These are phyloP conservation scores for Esox niger DNA, from an alignment of 2,113 vertebrate species.

Conservation along the genomic window DNA sequence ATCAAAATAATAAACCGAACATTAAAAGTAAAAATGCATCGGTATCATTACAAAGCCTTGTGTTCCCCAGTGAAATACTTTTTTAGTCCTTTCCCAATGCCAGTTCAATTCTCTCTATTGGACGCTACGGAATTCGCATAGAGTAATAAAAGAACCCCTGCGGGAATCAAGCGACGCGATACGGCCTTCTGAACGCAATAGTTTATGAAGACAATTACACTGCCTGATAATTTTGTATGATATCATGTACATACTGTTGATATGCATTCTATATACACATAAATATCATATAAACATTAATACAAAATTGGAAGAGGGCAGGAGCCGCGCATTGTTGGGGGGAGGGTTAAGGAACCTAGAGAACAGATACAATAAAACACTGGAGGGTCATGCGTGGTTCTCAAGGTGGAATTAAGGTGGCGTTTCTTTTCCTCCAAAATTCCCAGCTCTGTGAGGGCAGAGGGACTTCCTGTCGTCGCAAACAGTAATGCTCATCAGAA, in stretches of 20 bases:
- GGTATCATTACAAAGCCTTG: conserved; percentile 54
- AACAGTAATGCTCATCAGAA: not conserved
- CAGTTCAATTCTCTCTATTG: conserved; percentile 13
- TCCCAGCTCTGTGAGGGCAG: conserved; percentile 5
- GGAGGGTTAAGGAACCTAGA: conserved; percentile 22
- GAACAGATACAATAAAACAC: conserved; percentile 6
- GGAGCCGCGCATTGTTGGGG: conserved; percentile 31
- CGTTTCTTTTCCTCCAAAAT: conserved; percentile 30
- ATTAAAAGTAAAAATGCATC: conserved; percentile 36
- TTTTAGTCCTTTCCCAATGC: conserved; percentile 28
- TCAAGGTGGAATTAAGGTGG: conserved; percentile 28
- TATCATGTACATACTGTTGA: conserved; percentile 55
- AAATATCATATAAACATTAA: conserved; percentile 44
- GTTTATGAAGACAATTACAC: conserved; percentile 55
- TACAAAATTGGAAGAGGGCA: conserved; percentile 39
- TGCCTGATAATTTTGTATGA: conserved; percentile 41
- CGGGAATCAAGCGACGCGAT: conserved; percentile 73
- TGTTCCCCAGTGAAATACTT: conserved; percentile 53
- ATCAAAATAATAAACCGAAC: conserved; percentile 27
- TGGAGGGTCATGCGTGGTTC: conserved; percentile 37
- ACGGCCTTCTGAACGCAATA: conserved; percentile 60
- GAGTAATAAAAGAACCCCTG: conserved; percentile 41
- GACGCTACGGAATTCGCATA: conserved; percentile 21
- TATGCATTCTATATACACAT: conserved; percentile 66
- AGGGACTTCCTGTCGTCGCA: not conserved